Evolutionary conservation across 2,797 vertebrate species (phyloP).

Genomic region (Somateria mollissima): DNA sequence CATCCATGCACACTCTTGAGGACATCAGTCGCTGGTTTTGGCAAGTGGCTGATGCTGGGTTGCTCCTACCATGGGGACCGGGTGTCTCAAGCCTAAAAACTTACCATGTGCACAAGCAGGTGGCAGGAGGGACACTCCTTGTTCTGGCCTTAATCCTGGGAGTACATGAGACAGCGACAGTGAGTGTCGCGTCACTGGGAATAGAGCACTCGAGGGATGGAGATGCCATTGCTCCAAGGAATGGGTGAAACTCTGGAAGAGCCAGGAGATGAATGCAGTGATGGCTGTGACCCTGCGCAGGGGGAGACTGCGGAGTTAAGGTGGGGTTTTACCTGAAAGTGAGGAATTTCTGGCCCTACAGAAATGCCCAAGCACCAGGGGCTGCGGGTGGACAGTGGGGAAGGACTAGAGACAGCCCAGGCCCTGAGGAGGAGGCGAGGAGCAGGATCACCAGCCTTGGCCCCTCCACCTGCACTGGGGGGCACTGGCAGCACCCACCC

Average conservation of each 20-base stretch:
- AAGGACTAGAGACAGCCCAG: neutral
- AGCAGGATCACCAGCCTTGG: rapidly evolving
- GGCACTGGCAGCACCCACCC: rapidly evolving
- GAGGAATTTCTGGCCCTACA: neutral
- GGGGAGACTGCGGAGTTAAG: neutral
- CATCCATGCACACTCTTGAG: no score
- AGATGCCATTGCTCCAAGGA: neutral
- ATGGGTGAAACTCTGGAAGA: neutral
- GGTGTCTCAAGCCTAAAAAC: neutral
- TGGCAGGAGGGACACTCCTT: neutral
- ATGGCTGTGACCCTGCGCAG: neutral
- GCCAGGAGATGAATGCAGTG: neutral
- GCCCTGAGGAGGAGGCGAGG: neutral
- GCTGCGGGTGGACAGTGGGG: neutral
- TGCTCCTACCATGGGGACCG: rapidly evolving
- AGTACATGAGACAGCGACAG: neutral
- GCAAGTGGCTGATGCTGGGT: neutral
- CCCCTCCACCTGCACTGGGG: neutral
- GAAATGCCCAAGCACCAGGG: neutral
- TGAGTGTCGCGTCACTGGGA: neutral
- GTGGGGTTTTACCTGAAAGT: neutral
- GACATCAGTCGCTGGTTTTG: rapidly evolving
- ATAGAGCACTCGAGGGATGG: neutral
- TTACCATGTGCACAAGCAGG: neutral
- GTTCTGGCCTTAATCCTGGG: neutral